Base-by-base conservation (phyloP, 1,140 invertebrate species). In the Grapholita molesta region DNA sequence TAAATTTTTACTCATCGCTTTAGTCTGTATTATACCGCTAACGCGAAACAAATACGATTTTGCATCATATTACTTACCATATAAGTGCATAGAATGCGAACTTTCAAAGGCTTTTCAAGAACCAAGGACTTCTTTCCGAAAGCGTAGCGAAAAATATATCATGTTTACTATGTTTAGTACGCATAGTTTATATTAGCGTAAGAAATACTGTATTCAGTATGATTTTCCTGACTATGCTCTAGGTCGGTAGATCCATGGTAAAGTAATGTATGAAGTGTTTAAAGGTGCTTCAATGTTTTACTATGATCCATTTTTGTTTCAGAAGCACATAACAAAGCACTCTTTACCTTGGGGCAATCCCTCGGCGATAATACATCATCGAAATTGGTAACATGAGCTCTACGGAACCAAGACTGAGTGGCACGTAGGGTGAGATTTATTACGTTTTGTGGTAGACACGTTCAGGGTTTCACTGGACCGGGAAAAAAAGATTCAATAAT, bases 371-470 rank as follows among this genome's bases (percentile, higher is more conserved):
- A 61, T 61, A 61, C 55, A 61, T 61, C 55, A 61, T 18, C 12
- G 25, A 61, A 61, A 61, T 61, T 61, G 55, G 55, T 61, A 61
- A 61, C 55, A 61, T 30, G 55, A 61, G 28, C 55, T 61, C 55
- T 32, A 28, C 55, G 5, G 25, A 30, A 61, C 55, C 25, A 61
- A 28, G 55, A 32, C 55, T 61, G 55, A 61, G 55, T 32, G 55
- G 55, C 25, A 61, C 25, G 55, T 61, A 32, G 24, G 28, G 30
- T 18, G n/a, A 28, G 55, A 61, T 61, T 61, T 61, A 61, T 61
- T 61, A 61, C 55, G 6, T 28, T 28, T 28, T 30, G 23, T 61
- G 11, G 18, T 24, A 18, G 42, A 15, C 4, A 15, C 5, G 42
- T 15, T 15, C 15, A 2, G 42, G 42, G 42, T 30, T 30, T 30